phyloP scores from a whole-genome alignment of 2,113 vertebrate species.

The Tichodroma muraria region DNA sequence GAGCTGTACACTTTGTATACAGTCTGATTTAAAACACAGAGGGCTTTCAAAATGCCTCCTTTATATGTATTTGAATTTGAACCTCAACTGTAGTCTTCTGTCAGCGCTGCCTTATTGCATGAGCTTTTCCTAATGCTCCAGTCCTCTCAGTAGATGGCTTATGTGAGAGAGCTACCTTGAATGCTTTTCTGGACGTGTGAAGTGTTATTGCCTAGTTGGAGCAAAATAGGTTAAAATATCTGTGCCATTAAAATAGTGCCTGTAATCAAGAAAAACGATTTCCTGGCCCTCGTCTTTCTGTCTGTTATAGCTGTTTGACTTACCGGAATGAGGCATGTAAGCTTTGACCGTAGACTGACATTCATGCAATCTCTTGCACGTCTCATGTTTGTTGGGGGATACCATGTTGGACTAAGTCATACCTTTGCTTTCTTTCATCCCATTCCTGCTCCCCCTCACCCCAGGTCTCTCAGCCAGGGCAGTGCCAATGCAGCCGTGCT shows the following conservation, averaged over 20 bases:
- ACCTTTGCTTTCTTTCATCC: background rate
- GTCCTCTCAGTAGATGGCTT: constrained; percentile 24
- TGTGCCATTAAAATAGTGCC: background rate
- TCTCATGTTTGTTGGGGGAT: background rate
- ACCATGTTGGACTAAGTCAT: background rate
- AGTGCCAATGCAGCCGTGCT: constrained; percentile 89
- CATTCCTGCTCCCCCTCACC: background rate
- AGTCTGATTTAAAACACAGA: background rate
- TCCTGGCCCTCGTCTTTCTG: background rate
- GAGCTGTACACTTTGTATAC: background rate
- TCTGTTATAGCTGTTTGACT: constrained; percentile 58
- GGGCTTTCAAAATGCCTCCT: background rate
- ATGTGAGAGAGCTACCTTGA: constrained; percentile 13
- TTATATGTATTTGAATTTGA: background rate
- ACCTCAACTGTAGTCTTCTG: background rate
- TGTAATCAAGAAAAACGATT: constrained; percentile 9
- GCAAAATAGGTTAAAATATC: background rate
- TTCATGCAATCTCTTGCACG: constrained; percentile 35
- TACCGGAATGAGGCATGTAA: constrained; percentile 71
- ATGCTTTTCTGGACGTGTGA: constrained; percentile 35
- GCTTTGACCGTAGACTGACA: constrained; percentile 55
- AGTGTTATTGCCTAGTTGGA: constrained; percentile 5
- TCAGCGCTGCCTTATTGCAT: constrained; percentile 63
- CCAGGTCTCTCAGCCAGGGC: constrained; percentile 94
- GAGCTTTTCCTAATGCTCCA: constrained; percentile 60